Evolutionary conservation across 2,888 invertebrate genomes (phyloP).

Genomic region (Folsomia manolachei): DNA sequence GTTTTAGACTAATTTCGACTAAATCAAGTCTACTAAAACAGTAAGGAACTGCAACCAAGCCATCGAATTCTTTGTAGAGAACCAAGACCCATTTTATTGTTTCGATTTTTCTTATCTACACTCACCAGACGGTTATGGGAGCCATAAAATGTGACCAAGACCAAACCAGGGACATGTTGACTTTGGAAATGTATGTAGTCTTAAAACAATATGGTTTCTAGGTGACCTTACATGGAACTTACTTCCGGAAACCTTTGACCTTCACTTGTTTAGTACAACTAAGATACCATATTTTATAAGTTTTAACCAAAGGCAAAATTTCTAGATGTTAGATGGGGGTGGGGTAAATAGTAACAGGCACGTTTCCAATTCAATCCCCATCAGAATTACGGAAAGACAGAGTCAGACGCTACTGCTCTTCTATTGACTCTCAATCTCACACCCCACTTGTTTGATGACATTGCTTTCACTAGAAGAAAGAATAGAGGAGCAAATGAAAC

Average conservation of each 20-base stretch:
- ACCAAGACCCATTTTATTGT: neutral
- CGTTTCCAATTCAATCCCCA: neutral
- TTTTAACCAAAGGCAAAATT: too few relatives aligned
- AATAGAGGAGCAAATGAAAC: neutral
- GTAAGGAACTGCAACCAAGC: too few relatives aligned
- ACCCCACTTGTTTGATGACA: neutral
- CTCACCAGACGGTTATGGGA: neutral
- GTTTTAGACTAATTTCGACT: too few relatives aligned
- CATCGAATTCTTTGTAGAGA: neutral
- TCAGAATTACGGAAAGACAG: neutral
- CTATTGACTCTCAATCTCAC: constrained; percentile 10
- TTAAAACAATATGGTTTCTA: neutral
- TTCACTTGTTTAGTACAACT: too few relatives aligned
- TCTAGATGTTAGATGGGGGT: too few relatives aligned
- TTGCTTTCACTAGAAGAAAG: neutral
- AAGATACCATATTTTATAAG: too few relatives aligned
- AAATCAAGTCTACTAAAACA: too few relatives aligned
- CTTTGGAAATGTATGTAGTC: neutral
- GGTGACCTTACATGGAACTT: neutral
- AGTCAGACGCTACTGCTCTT: neutral
- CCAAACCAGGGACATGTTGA: neutral
- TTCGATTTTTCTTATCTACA: neutral
- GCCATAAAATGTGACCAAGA: neutral
- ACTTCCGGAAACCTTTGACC: neutral
- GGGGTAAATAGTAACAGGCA: too few relatives aligned